Base-by-base conservation (phyloP, 2,113 vertebrate species). In the Lontra canadensis region DNA sequence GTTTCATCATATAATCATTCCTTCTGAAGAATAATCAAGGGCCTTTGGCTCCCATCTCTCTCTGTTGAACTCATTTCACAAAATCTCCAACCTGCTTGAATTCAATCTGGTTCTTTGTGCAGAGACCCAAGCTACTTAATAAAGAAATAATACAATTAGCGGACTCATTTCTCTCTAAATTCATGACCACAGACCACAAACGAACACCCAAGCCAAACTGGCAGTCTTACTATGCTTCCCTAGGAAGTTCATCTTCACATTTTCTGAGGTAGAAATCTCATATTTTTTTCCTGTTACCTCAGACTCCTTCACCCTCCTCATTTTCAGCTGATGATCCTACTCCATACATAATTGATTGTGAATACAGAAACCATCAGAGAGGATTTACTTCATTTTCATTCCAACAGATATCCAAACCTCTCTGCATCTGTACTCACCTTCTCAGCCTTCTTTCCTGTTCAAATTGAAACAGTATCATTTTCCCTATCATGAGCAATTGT, bases 381-480 rank as follows among this genome's bases (percentile, higher is more conserved):
- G 23, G 23, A 93, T 11, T 88, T 82, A 84, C 39, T n/a, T 89
- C n/a, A 85, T 71, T 63, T 96, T 79, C 52, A 90, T 71, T 85
- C 71, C 29, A 79, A 90, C 31, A 93, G 59, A 55, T 73, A 73
- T 36, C 59, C 20, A 73, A 42, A 80, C 55, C 55, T 86, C 80
- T 82, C 34, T 94, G 42, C n/a, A 94, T 65, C 59, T 73, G 23
- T 34, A 79, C 71, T 71, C 25, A 61, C 52, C 23, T 90, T 44
- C 63, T 86, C 14, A 55, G 42, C 10, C 44, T 84, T 67, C 34
- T 83, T 96, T 69, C 31, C 80, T 36, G 3, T 63, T 69, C 71
- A 79, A 73, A 90, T 10, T 14, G 23, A 92, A 91, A 79, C 21
- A 63, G 49, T 49, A 10, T 67, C 12, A 36, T 83, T 96, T 85